Evolutionary conservation across 2,113 vertebrate species (phyloP).

Genomic region (Vulpes vulpes): DNA sequence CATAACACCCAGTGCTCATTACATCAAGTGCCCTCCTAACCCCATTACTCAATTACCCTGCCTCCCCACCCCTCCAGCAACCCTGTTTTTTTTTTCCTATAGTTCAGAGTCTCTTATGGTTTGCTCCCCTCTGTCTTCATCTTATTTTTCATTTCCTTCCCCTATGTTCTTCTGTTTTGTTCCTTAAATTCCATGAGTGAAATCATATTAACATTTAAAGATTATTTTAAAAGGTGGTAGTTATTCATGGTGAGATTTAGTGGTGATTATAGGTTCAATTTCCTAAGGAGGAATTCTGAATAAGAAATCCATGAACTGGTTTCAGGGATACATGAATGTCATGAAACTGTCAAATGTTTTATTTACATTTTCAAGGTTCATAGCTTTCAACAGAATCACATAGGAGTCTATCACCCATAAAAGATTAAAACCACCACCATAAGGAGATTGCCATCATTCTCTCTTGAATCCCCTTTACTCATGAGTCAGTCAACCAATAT

Average conservation of each 20-base stretch:
- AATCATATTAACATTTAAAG: neutral
- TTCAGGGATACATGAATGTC: neutral
- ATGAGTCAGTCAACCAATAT: neutral
- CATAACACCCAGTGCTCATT: neutral
- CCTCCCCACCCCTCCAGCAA: too few species aligned
- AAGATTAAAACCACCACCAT: slow-evolving; percentile 11
- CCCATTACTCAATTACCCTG: neutral
- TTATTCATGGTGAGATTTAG: neutral
- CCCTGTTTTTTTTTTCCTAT: too few species aligned
- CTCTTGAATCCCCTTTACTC: neutral
- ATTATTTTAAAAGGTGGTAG: neutral
- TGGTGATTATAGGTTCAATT: neutral
- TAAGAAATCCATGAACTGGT: neutral
- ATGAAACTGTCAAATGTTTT: neutral
- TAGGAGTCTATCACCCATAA: neutral
- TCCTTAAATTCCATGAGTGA: neutral
- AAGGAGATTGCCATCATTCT: neutral
- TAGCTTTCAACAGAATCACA: slow-evolving; percentile 31
- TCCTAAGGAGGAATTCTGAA: slow-evolving; percentile 35
- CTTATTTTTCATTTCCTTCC: neutral
- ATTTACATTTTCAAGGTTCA: slow-evolving; percentile 41
- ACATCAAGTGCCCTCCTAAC: neutral
- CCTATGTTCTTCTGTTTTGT: neutral
- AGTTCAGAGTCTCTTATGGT: too few species aligned
- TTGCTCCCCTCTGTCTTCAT: neutral